Evolutionary conservation across 2,113 vertebrate species (phyloP), one percentile per base, ranked within the genome.

Genomic region (Glaucidium brasilianum): DNA sequence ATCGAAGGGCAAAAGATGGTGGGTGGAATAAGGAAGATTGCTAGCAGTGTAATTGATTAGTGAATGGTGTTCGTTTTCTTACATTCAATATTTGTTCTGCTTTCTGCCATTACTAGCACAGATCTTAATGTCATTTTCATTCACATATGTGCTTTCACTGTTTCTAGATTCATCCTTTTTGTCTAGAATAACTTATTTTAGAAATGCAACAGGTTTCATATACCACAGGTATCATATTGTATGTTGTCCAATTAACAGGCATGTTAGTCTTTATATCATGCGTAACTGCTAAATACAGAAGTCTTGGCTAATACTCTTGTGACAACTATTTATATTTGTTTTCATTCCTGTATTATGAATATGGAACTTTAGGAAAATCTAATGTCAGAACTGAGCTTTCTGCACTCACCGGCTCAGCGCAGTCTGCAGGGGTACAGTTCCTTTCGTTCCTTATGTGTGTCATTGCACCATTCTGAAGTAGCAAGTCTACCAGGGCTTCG

Each of bases 361-460:
- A 12, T 18, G 39, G 76, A 71, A 47, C 34, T 75, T 73, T 0
- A 63, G 23, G n/a, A 50, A 59, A 82, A 71, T 6, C 32, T 19
- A 21, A 23, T 4, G 1, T 26, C 21, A 53, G 35, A 37, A 23
- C 17, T 6, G 47, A 15, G 23, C 22, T 11, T 17, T 14, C 39
- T n/a, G 50, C 39, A 37, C 97, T 90, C 89, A 99, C 98, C 85
- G 99, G 98, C 32, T 99, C 97, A 7, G 99, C 99, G 9, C 98
- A 99, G 96, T 99, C 99, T 4, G 98, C 66, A 0, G 99, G 96
- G 2, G 98, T 99, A 83, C 98, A 96, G 97, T 99, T 98, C 72
- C 98, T 98, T 66, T 98, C 98, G 94, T 99, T 99, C 94, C 98
- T 85, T 30, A 99, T 29, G 26, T 98, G 97, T 0, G 97, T 93